Percentiles rank a stretch among this genome's conserved stretches.
Evolutionary conservation across 1,140 invertebrate species (phyloP).

Genomic region (Centruroides sculpturatus): DNA sequence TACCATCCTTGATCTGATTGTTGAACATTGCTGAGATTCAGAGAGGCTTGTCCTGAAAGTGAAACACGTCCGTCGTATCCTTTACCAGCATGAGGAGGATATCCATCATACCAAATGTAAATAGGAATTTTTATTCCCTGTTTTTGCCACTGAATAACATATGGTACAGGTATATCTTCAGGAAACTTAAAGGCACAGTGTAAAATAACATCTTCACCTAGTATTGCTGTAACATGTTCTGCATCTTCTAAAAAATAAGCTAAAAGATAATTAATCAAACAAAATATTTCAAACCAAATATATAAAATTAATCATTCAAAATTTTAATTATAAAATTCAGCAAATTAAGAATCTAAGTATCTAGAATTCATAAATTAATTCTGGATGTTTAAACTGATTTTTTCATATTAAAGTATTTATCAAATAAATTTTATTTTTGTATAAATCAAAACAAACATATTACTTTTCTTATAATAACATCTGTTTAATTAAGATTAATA

Average conservation of each 20-base stretch:
- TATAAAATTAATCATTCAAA: no score
- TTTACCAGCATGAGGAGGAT: constrained; percentile 82
- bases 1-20: constrained; percentile 93
- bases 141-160: constrained; percentile 96
- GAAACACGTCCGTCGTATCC: constrained; percentile 80
- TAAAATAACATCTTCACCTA: constrained; percentile 88
- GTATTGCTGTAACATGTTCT: constrained; percentile 84
- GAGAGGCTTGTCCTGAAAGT: constrained; percentile 66
- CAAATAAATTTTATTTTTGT: no score
- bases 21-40: constrained; percentile 79
- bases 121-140: constrained; percentile 73
- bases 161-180: constrained; percentile 81
- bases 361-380: no score
- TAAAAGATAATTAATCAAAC: no score
- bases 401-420: no score
- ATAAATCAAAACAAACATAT: no score
- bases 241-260: constrained; percentile 23
- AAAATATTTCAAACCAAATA: no score
- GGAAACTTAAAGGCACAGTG: constrained; percentile 93
- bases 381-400: no score
- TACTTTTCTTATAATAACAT: no score
- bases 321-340: no score
- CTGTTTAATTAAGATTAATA: no score
- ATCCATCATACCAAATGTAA: constrained; percentile 94
- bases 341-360: no score